Percentiles rank a stretch among this genome's conserved stretches.
phyloP scores from a whole-genome alignment of 1,140 invertebrate genomes.

The Orchestia grillus region DNA sequence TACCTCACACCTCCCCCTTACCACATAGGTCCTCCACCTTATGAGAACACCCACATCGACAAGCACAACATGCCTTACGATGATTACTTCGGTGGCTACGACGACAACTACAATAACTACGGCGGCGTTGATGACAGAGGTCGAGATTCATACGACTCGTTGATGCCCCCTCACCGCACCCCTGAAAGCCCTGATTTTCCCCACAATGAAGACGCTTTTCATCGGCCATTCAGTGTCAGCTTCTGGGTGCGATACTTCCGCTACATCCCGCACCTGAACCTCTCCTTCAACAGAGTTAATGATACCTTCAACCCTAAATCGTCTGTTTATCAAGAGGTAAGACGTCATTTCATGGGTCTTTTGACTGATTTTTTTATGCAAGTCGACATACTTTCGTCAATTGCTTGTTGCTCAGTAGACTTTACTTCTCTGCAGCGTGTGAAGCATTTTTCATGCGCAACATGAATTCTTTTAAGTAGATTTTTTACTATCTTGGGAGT shows the following conservation, averaged over 20 bases:
- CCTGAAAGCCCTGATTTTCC: neutral
- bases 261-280: constrained; percentile 73
- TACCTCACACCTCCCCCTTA: constrained; percentile 26
- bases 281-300: constrained; percentile 88
- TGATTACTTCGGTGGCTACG: constrained; percentile 39
- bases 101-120: constrained; percentile 33
- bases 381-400: neutral
- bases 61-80: constrained; percentile 45
- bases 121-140: constrained; percentile 27
- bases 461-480: too few species aligned
- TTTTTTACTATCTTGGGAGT: neutral
- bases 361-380: neutral
- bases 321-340: constrained; percentile 84
- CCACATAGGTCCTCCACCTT: neutral
- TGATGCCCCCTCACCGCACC: neutral
- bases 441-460: too few species aligned
- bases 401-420: neutral
- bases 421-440: too few species aligned
- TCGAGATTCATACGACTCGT: neutral
- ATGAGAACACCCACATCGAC: constrained; percentile 3
- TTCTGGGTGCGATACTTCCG: constrained; percentile 68
- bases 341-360: neutral
- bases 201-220: neutral
- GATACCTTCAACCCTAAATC: constrained; percentile 90
- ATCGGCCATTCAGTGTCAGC: constrained; percentile 31